These are phyloP conservation scores for Botrylloides violaceus DNA, from an alignment of 23 tunicate genomes.

Conservation along the genomic window DNA sequence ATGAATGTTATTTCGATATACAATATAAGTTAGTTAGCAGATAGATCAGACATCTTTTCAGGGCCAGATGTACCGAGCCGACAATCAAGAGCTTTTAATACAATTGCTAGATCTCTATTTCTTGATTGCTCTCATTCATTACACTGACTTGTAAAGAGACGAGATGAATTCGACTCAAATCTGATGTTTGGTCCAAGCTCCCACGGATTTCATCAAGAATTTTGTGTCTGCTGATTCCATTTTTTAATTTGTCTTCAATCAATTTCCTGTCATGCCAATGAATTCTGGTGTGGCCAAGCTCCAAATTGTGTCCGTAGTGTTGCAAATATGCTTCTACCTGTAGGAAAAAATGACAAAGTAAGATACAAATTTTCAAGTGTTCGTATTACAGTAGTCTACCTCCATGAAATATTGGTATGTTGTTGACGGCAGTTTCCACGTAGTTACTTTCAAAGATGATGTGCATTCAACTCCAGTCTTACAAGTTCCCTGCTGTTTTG, in stretches of 20 bases:
- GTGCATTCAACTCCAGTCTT: constrained; percentile 91
- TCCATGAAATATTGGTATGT: not conserved
- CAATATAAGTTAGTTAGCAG: too few species aligned
- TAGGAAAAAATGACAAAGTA: not conserved
- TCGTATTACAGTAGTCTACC: not conserved
- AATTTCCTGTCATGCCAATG: constrained; percentile 34
- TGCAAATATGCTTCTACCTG: constrained; percentile 83
- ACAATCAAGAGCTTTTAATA: not conserved
- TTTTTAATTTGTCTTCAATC: constrained; percentile 62
- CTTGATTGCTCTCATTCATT: not conserved
- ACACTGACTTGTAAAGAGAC: constrained; percentile 49
- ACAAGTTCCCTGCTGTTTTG: constrained; percentile 80
- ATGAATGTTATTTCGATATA: too few species aligned
- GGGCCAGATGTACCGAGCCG: not conserved
- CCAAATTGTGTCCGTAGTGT: constrained; percentile 84
- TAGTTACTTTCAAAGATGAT: constrained; percentile 65
- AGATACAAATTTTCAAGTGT: not conserved
- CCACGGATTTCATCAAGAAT: constrained; percentile 76
- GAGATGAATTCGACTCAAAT: constrained; percentile 54
- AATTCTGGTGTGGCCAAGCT: constrained; percentile 66
- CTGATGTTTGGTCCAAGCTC: constrained; percentile 41
- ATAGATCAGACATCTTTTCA: too few species aligned
- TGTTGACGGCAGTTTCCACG: constrained; percentile 20
- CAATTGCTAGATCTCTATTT: not conserved
- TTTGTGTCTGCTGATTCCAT: constrained; percentile 71